phyloP scores from a whole-genome alignment of 2,797 vertebrate species.

The Myripristis murdjan region DNA sequence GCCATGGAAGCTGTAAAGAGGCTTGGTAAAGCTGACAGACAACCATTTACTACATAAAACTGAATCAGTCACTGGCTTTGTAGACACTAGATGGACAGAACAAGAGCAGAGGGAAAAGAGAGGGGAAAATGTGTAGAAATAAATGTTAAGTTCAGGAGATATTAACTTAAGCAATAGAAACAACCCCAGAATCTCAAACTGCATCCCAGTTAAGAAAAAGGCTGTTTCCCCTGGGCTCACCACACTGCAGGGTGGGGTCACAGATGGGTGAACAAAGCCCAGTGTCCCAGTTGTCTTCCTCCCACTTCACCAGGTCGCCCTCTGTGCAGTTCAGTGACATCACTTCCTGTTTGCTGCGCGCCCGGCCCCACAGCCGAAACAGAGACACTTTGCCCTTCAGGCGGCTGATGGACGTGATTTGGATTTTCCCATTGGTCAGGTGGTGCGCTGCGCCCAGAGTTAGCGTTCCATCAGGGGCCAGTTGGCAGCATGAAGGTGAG shows the following conservation, averaged over 20 bases:
- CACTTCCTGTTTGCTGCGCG: conserved; percentile 65
- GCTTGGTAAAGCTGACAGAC: conserved; percentile 23
- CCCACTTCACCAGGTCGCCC: conserved; percentile 85
- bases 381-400: conserved; percentile 73
- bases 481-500: neutral
- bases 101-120: neutral
- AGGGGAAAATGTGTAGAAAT: neutral
- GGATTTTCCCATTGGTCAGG: conserved; percentile 23
- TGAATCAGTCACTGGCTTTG: conserved; percentile 6
- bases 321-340: conserved; percentile 70
- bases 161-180: neutral
- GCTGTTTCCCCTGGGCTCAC: conserved; percentile 66
- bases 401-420: neutral
- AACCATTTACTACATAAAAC: conserved; percentile 16
- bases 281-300: conserved; percentile 70
- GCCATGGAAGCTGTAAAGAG: conserved; percentile 32
- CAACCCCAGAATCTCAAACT: neutral
- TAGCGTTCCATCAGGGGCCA: conserved; percentile 77
- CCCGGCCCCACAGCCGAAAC: conserved; percentile 83
- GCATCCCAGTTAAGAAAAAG: neutral
- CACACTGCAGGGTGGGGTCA: conserved; percentile 74
- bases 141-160: too few species aligned
- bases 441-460: conserved; percentile 76
- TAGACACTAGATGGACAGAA: neutral
- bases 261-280: neutral